phyloP scores from a whole-genome alignment of 1,140 invertebrate genomes.

The Melitaea cinxia region DNA sequence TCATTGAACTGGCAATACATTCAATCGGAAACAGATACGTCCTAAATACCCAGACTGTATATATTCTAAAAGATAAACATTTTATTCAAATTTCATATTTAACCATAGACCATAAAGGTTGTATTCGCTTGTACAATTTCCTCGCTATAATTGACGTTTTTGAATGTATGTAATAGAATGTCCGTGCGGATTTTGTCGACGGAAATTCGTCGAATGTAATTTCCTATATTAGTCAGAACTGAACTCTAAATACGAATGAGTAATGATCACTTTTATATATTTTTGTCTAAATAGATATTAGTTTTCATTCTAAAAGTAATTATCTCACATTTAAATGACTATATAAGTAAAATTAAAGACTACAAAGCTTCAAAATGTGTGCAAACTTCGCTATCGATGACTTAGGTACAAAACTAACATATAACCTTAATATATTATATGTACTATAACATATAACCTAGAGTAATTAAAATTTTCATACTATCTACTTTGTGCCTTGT shows the following conservation, averaged over 20 bases:
- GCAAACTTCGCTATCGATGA: too few relatives aligned
- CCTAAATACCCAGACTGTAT: slow-evolving; percentile 18
- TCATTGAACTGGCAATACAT: slow-evolving; percentile 27
- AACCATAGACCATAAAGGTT: neutral
- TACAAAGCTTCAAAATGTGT: too few relatives aligned
- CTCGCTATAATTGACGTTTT: slow-evolving; percentile 21
- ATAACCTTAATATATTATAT: too few relatives aligned
- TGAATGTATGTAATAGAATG: slow-evolving; percentile 30
- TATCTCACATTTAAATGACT: too few relatives aligned
- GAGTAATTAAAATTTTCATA: too few relatives aligned
- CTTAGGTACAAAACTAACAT: too few relatives aligned
- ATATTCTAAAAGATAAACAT: neutral
- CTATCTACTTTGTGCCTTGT: too few relatives aligned
- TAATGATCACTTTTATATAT: neutral
- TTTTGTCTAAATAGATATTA: neutral
- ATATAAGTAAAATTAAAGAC: too few relatives aligned
- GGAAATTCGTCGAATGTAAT: slow-evolving; percentile 28
- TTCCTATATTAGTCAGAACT: slow-evolving; percentile 5
- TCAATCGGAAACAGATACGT: slow-evolving; percentile 38
- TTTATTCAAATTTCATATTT: slow-evolving; percentile 4
- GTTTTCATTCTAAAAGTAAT: neutral
- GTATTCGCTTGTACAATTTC: slow-evolving; percentile 1
- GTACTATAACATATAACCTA: too few relatives aligned
- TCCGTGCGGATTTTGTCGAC: slow-evolving; percentile 25
- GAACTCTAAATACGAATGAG: neutral